Evolutionary conservation across 2,113 vertebrate genomes (phyloP).

Genomic region (Oenanthe oenanthe): DNA sequence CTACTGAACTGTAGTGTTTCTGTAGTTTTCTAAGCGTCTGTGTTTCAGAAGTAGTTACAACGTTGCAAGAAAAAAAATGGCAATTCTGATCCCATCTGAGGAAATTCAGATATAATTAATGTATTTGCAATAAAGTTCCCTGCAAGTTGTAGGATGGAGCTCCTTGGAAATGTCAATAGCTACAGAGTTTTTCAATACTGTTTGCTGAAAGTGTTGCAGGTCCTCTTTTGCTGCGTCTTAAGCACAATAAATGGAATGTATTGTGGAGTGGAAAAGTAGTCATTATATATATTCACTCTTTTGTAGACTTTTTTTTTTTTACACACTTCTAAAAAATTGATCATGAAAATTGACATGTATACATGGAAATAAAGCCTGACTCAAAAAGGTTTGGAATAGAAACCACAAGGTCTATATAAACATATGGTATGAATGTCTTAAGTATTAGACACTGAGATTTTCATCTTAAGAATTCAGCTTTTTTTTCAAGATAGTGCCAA

Average conservation of each 20-base stretch:
- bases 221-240: background rate
- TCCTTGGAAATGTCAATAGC: background rate
- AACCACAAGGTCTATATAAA: background rate
- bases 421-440: background rate
- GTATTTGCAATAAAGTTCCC: background rate
- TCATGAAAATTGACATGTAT: background rate
- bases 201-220: background rate
- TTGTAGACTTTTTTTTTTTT: background rate
- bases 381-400: background rate
- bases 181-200: background rate
- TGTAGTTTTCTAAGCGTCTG: background rate
- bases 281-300: background rate
- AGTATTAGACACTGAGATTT: background rate
- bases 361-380: background rate
- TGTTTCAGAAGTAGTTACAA: background rate
- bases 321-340: background rate
- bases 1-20: background rate
- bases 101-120: background rate
- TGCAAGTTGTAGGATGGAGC: background rate
- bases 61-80: background rate
- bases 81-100: background rate
- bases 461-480: background rate
- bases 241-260: background rate
- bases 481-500: background rate
- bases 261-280: background rate